Conservation (phyloP, 2,113 vertebrate species). For the Chitala chitala region DNA sequence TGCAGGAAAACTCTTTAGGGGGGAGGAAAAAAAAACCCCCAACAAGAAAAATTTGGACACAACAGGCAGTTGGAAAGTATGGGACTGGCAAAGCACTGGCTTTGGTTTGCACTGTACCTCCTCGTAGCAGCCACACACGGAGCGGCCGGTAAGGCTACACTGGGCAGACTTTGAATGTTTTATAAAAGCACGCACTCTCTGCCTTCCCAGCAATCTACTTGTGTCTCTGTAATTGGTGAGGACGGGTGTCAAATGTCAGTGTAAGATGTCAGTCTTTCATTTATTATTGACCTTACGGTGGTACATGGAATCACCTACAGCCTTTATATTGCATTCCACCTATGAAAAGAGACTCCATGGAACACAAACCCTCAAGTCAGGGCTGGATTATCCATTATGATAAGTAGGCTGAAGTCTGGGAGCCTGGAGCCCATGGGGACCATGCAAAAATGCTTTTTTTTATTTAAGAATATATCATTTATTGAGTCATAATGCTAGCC, state of each 20-base stretch:
- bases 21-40: conserved; percentile 25
- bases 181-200: conserved; percentile 35
- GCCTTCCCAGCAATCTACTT: conserved; percentile 33
- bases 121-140: conserved; percentile 27
- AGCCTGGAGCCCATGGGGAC: too few relatives aligned
- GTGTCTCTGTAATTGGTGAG: conserved; percentile 31
- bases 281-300: conserved; percentile 51
- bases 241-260: conserved; percentile 49
- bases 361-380: too few relatives aligned
- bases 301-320: conserved; percentile 33
- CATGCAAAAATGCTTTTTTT: too few relatives aligned
- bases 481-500: too few relatives aligned
- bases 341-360: too few relatives aligned
- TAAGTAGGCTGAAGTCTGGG: too few relatives aligned
- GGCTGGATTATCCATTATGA: too few relatives aligned
- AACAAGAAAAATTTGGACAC: conserved; percentile 12
- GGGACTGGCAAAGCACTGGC: conserved; percentile 3
- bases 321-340: not conserved
- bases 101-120: conserved; percentile 18
- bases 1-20: conserved; percentile 23
- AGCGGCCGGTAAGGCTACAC: conserved; percentile 29
- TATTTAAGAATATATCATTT: too few relatives aligned
- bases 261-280: conserved; percentile 41
- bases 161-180: conserved; percentile 54
- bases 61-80: conserved; percentile 27